Percentiles rank a stretch among this genome's conserved stretches.
These are phyloP conservation scores for Gibbula magus DNA, from an alignment of 2,888 invertebrate species.

Conservation along the genomic window DNA sequence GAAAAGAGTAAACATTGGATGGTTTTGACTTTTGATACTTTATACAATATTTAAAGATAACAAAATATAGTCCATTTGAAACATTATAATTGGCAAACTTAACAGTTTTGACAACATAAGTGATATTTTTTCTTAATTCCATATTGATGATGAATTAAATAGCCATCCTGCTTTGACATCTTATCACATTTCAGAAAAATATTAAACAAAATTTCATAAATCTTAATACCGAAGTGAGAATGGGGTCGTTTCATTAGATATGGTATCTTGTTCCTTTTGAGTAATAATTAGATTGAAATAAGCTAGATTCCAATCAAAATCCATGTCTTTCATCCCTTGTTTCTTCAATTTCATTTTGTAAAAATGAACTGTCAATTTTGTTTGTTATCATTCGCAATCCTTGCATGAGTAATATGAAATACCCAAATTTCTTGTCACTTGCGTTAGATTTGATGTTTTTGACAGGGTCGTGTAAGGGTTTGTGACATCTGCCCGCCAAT, in stretches of 20 bases:
- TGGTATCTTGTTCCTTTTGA: neutral
- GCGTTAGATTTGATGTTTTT: constrained; percentile 7
- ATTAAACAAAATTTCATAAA: no score
- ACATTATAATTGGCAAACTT: no score
- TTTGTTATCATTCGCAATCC: constrained; percentile 1
- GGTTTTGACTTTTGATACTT: no score
- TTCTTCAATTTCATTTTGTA: constrained; percentile 8
- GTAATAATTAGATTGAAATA: constrained; percentile 15
- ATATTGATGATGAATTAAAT: neutral
- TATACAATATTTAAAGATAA: no score
- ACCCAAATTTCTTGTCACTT: neutral
- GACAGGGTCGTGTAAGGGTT: neutral
- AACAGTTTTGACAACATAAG: no score
- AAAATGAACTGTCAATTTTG: constrained; percentile 7
- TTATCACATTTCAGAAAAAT: neutral
- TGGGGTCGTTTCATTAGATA: no score
- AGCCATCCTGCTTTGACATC: neutral
- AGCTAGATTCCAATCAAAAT: neutral
- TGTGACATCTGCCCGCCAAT: constrained; percentile 11
- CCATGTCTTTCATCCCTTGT: constrained; percentile 9
- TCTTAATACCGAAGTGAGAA: no score
- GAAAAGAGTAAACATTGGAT: no score
- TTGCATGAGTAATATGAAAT: constrained; percentile 10
- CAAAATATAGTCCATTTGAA: no score
- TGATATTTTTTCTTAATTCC: no score